phyloP scores from a whole-genome alignment of 2,113 vertebrate species.

The Zeus faber region DNA sequence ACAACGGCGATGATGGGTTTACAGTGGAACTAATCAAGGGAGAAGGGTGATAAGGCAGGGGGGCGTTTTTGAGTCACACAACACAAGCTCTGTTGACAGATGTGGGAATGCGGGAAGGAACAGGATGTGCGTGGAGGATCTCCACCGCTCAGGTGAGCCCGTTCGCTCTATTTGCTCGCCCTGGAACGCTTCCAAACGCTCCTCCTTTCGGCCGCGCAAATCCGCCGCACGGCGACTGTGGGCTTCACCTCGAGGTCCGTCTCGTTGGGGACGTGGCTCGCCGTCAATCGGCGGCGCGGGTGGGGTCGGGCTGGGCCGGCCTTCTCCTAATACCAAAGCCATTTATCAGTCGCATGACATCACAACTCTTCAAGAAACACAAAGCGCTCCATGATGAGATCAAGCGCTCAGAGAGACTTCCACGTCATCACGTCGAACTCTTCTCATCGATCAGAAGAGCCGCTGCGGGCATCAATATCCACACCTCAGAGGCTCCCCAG shows the following conservation, averaged over 20 bases:
- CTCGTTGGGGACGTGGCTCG: no score
- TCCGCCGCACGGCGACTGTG: no score
- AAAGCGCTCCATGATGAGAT: constrained; percentile 37
- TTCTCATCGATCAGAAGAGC: constrained; percentile 1
- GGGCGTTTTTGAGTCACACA: background rate
- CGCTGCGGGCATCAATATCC: constrained; percentile 10
- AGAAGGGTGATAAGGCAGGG: background rate
- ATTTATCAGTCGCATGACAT: constrained; percentile 2
- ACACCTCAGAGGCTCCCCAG: background rate
- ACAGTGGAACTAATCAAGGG: background rate
- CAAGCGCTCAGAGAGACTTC: constrained; percentile 9
- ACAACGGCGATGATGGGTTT: background rate
- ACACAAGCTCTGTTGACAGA: constrained; percentile 18
- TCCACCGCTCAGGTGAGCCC: constrained; percentile 22
- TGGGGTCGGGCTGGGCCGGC: no score
- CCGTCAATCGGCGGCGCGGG: no score
- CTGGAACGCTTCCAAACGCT: constrained; percentile 26
- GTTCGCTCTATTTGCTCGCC: constrained; percentile 32
- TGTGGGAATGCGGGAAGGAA: constrained; percentile 33
- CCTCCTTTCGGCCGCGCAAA: no score
- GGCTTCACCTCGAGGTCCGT: no score
- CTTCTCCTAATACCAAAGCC: no score
- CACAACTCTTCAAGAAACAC: constrained; percentile 32
- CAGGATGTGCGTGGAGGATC: constrained; percentile 70
- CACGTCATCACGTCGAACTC: constrained; percentile 2